Evolutionary conservation across 2,888 invertebrate species (phyloP).

Genomic region (Tineola bisselliella): DNA sequence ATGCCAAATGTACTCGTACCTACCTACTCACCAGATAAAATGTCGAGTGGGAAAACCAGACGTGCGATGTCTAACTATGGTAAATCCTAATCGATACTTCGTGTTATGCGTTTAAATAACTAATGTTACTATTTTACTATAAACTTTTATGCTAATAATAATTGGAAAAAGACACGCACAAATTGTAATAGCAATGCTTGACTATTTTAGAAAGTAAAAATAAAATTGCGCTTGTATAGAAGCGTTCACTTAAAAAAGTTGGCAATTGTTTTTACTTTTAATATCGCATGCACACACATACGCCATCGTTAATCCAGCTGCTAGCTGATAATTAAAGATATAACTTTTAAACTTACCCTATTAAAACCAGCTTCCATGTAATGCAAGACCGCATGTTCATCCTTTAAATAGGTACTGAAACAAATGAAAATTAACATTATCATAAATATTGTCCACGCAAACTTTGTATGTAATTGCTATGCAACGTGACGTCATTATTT

Average conservation of each 20-base stretch:
- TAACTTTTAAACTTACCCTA: slow-evolving; percentile 72
- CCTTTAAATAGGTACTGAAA: slow-evolving; percentile 83
- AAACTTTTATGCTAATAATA: background rate
- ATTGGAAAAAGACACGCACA: too few relatives aligned
- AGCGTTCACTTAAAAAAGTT: too few relatives aligned
- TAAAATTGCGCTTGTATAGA: too few relatives aligned
- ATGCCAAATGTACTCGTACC: background rate
- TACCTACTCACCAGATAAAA: background rate
- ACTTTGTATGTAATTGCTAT: too few relatives aligned
- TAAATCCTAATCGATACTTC: background rate
- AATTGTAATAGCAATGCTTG: too few relatives aligned
- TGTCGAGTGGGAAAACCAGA: background rate
- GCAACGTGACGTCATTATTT: too few relatives aligned
- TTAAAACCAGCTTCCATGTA: slow-evolving; percentile 87
- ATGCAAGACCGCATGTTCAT: slow-evolving; percentile 80
- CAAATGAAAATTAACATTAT: slow-evolving; percentile 26
- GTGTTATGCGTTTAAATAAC: background rate
- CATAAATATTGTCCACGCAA: too few relatives aligned
- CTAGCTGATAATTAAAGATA: too few relatives aligned
- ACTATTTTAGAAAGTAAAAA: too few relatives aligned
- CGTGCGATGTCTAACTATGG: background rate
- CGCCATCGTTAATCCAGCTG: too few relatives aligned
- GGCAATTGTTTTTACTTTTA: too few relatives aligned
- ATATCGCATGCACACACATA: too few relatives aligned
- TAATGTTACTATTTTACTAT: background rate